Evolutionary conservation across 2,888 invertebrate species (phyloP).

Genomic region (Troides oblongomaculatus): DNA sequence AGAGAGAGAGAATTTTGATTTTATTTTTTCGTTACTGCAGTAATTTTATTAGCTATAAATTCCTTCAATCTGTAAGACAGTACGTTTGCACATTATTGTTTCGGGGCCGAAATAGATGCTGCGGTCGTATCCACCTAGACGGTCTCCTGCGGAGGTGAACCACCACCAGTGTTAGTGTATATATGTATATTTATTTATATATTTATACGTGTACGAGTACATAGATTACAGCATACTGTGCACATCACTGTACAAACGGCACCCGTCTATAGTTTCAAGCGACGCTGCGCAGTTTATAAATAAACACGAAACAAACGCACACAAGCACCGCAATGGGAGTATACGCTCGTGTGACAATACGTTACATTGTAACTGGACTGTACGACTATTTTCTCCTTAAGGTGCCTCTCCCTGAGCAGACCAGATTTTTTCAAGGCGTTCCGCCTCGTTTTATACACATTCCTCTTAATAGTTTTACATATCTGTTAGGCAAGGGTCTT

Average conservation of each 20-base stretch:
- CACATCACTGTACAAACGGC: constrained; percentile 13
- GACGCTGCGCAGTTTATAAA: constrained; percentile 26
- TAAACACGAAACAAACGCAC: constrained; percentile 23
- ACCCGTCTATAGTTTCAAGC: constrained; percentile 28
- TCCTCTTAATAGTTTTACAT: too few species aligned
- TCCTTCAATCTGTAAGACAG: not conserved
- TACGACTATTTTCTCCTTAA: too few species aligned
- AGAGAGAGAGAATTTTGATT: too few species aligned
- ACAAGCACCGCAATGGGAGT: constrained; percentile 15
- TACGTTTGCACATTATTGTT: not conserved
- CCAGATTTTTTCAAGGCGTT: too few species aligned
- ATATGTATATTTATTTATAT: not conserved
- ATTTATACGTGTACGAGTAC: not conserved
- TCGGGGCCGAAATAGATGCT: too few species aligned
- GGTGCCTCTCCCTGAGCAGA: too few species aligned
- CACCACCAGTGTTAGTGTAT: not conserved
- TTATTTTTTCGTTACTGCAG: not conserved
- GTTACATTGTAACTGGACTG: not conserved
- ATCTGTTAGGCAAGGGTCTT: too few species aligned
- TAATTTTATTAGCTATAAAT: not conserved
- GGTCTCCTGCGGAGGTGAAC: not conserved
- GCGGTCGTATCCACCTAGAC: too few species aligned
- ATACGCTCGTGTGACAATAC: constrained; percentile 14
- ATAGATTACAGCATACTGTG: not conserved
- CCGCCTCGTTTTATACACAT: too few species aligned